phyloP scores from a whole-genome alignment of 2,113 vertebrate species.

The Tamias sibiricus region DNA sequence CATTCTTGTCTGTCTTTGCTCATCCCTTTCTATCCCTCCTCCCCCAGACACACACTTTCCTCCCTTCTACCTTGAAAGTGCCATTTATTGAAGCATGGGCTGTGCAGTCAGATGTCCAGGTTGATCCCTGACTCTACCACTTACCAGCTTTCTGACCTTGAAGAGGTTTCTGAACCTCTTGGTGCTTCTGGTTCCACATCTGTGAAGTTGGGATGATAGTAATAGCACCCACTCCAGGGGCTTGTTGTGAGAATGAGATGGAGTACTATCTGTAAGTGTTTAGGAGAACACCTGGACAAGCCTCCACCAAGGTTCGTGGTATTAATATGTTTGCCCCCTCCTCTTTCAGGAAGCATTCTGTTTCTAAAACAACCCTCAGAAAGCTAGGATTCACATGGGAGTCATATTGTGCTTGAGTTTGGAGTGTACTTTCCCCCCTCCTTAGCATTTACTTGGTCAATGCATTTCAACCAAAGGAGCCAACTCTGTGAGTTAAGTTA shows the following conservation, averaged over 20 bases:
- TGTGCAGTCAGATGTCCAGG: not conserved
- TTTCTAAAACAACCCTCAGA: not conserved
- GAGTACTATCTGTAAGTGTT: no score
- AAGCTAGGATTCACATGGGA: not conserved
- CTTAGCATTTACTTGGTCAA: not conserved
- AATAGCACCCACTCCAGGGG: not conserved
- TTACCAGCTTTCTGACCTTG: not conserved
- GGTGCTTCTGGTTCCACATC: not conserved
- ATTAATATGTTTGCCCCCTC: not conserved
- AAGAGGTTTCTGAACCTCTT: not conserved
- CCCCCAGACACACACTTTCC: not conserved
- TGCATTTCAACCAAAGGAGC: not conserved
- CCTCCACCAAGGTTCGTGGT: not conserved
- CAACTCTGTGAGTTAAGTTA: not conserved
- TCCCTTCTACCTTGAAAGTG: not conserved
- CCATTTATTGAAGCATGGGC: not conserved
- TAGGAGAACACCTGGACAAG: not conserved
- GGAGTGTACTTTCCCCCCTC: rapidly evolving
- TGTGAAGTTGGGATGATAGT: not conserved
- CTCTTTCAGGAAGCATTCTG: not conserved
- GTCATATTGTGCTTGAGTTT: not conserved
- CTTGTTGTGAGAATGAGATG: not conserved
- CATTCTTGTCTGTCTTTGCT: not conserved
- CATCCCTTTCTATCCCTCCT: not conserved
- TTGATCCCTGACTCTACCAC: not conserved